Base-by-base conservation (phyloP, 1,140 invertebrate genomes). In the Zaprionus kolodkinae region DNA sequence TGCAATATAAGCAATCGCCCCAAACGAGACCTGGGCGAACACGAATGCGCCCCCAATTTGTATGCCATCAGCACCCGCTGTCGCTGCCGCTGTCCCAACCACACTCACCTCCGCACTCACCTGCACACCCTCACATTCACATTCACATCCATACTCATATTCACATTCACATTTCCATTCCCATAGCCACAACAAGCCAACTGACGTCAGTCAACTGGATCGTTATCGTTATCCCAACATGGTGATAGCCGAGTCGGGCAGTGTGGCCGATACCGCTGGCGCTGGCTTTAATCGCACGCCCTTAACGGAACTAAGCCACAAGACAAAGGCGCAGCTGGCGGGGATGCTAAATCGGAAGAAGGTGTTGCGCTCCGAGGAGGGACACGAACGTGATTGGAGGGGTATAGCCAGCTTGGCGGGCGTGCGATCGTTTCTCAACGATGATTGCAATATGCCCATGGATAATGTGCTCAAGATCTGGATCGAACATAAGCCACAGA, bases 381-480 rank as follows among this genome's bases (percentile, higher is more conserved):
- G 94, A 6, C 91, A 94, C 43, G 93, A 93, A 54, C 95, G 95
- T 67, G 95, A 96, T 91, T 96, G 95, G 95, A 93, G 95, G 73
- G 96, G 96, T 21, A 81, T 96, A 7, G 95, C 94, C 0, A 93
- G 94, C 66, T 79, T 95, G 45, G 81, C 88, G 0, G 89, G 93
- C 17, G 68, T 85, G 35, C 67, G 79, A n/a, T 55, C 67, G 7
- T 67, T 76, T 27, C 56, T 81, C 21, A 60, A 78, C 12, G 84
- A 89, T 43, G 63, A 78, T 40, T 78, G 81, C 12, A 78, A 79
- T 40, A 94, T 95, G 92, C 95, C 95, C 1, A 94, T 93, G 35
- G 88, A 77, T 12, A 87, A 93, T 57, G 92, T 96, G 15, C 78
- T 96, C 0, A 91, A 92, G 56, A 74, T 93, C 48, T 94, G 95